Conservation (phyloP, 2,113 vertebrate genomes). For the Aldabrachelys gigantea region DNA sequence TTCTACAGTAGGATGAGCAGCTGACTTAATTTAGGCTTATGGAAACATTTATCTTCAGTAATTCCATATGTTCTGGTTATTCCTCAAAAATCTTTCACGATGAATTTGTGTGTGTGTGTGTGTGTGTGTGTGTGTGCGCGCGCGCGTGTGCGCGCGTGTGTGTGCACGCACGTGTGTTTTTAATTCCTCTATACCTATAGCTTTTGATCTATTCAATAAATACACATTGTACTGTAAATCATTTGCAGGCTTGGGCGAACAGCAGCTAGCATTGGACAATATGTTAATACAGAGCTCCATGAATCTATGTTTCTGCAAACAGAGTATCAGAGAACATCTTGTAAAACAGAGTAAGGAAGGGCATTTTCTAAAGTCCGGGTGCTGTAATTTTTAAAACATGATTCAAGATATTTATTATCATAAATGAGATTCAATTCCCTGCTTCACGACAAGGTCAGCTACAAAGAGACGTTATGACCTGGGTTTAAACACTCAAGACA, state of each 20-base stretch:
- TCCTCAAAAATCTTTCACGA: background rate
- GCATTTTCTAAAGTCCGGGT: background rate
- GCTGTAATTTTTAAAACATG: background rate
- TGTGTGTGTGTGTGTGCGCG: no score
- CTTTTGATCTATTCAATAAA: background rate
- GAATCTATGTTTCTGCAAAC: constrained; percentile 40
- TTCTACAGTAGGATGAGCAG: background rate
- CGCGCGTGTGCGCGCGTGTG: background rate
- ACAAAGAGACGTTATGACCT: constrained; percentile 41
- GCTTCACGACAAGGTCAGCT: constrained; percentile 13
- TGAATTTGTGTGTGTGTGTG: background rate
- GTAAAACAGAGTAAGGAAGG: background rate
- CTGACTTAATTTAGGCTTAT: background rate
- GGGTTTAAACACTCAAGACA: constrained; percentile 29
- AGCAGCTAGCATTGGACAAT: background rate
- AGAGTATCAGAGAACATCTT: background rate
- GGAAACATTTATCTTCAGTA: background rate
- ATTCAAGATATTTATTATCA: constrained; percentile 6
- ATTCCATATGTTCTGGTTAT: background rate
- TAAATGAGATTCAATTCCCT: constrained; percentile 2
- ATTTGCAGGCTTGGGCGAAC: background rate
- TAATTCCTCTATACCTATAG: background rate
- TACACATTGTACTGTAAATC: background rate
- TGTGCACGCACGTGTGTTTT: background rate
- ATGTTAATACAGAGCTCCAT: background rate